phyloP scores from a whole-genome alignment of 2,888 invertebrate genomes.

The Muscina levida region DNA sequence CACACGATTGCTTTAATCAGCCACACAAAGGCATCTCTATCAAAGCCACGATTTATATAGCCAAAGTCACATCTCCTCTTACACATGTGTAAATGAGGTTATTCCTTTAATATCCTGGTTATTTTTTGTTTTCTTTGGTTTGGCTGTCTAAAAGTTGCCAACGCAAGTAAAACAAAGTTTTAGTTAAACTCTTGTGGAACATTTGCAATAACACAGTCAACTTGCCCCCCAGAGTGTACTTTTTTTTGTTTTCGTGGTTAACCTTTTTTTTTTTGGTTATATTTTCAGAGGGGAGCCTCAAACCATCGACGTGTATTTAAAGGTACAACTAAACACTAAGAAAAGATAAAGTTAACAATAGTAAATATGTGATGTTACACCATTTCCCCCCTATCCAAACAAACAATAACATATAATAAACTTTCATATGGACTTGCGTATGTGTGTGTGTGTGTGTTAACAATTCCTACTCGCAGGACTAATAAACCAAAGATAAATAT shows the following conservation, averaged over 20 bases:
- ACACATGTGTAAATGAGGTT: not conserved
- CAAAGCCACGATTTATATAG: not conserved
- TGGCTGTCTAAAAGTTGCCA: constrained; percentile 41
- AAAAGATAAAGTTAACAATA: constrained; percentile 13
- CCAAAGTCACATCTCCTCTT: not conserved
- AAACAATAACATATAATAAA: not conserved
- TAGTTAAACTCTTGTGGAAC: constrained; percentile 58
- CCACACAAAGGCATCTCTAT: not conserved
- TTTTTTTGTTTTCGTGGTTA: constrained; percentile 68
- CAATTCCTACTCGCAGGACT: constrained; percentile 34
- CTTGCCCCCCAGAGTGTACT: constrained; percentile 72
- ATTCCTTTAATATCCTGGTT: too few species aligned
- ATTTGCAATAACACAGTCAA: constrained; percentile 70
- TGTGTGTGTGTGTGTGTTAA: too few species aligned
- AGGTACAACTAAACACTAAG: not conserved
- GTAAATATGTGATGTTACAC: not conserved
- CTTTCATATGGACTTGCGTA: not conserved
- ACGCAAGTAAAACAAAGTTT: constrained; percentile 48
- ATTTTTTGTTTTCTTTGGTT: not conserved
- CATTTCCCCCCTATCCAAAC: constrained; percentile 3
- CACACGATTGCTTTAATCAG: not conserved
- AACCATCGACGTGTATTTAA: not conserved
- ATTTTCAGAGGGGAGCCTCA: not conserved
- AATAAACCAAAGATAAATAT: constrained; percentile 53
- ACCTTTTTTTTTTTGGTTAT: constrained; percentile 66